Base-by-base conservation (phyloP, 2,113 vertebrate species). In the Urocynchramus pylzowi region DNA sequence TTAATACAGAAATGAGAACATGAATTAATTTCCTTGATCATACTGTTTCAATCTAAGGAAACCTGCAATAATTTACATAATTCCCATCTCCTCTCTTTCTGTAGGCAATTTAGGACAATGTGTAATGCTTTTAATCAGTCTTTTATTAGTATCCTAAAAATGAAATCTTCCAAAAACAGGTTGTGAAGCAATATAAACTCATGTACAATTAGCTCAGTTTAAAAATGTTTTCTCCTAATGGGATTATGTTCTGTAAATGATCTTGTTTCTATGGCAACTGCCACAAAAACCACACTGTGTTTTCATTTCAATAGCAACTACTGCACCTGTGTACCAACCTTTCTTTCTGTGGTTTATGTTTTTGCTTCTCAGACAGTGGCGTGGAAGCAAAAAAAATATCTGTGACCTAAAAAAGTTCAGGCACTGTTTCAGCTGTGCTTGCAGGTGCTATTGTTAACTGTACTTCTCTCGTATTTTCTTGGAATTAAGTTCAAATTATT, bases 221-320 rank as follows among this genome's bases (percentile, higher is more conserved):
- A 97, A 97, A 97, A 96, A 90, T 91, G 93, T 93, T 96, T 98
- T 97, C 74, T 97, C 93, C 94, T 97, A 97, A 98, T 97, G 94
- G 96, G 95, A 97, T 98, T 97, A 97, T 93, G 92, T 92, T 97
- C 97, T 97, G 96, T 97, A 98, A 98, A 97, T 97, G 96, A 97
- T 97, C 57, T 37, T 65, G 97, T 98, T 96, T 74, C 97, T 89
- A 97, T 95, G 87, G 97, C 73, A 98, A 98, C 98, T 30, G 78
- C 93, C 91, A 96, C 97, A 96, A 97, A 97, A 98, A 87, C 73
- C 96, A 30, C 95, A 91, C 70, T 37, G 91, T 85, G 85, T 95
- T 97, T 84, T 86, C 97, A 90, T 93, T 92, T 97, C 95, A 94
- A 61, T 64, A 96, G 89, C 76, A 92, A 78, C 94, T 87, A 94